phyloP scores from a whole-genome alignment of 2,113 vertebrate species.

The Lagopus leucura region DNA sequence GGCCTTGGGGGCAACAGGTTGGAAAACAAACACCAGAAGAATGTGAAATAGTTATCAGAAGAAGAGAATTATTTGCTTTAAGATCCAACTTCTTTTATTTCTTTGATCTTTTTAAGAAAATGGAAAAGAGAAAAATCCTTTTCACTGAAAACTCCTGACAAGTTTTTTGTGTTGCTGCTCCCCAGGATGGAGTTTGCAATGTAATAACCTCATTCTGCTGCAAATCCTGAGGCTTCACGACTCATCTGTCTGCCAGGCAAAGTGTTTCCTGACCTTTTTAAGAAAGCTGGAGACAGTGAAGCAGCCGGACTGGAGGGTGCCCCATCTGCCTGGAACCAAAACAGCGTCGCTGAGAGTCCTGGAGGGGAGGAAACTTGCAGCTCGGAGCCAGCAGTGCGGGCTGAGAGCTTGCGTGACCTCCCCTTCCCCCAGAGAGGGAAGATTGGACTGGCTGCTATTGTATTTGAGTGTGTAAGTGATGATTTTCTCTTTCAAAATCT shows the following conservation, averaged over 20 bases:
- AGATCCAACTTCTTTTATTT: not conserved
- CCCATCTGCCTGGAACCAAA: constrained; percentile 42
- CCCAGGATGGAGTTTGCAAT: not conserved
- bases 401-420: not conserved
- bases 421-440: not conserved
- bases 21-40: not conserved
- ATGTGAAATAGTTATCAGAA: not conserved
- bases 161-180: not conserved
- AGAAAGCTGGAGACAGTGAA: constrained; percentile 58
- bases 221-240: not conserved
- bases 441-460: not conserved
- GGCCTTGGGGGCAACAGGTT: not conserved
- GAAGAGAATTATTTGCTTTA: not conserved
- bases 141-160: not conserved
- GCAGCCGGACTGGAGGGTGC: constrained; percentile 16
- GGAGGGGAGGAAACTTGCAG: constrained; percentile 8
- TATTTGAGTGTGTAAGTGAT: not conserved
- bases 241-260: constrained; percentile 47
- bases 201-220: constrained; percentile 8
- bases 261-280: constrained; percentile 66
- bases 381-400: not conserved
- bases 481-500: not conserved
- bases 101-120: not conserved
- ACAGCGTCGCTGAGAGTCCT: constrained; percentile 40
- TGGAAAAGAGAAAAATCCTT: fast-evolving